Evolutionary conservation across 2,888 invertebrate genomes (phyloP), one percentile per base, ranked within the genome.

Genomic region (Stratiomys singularior): DNA sequence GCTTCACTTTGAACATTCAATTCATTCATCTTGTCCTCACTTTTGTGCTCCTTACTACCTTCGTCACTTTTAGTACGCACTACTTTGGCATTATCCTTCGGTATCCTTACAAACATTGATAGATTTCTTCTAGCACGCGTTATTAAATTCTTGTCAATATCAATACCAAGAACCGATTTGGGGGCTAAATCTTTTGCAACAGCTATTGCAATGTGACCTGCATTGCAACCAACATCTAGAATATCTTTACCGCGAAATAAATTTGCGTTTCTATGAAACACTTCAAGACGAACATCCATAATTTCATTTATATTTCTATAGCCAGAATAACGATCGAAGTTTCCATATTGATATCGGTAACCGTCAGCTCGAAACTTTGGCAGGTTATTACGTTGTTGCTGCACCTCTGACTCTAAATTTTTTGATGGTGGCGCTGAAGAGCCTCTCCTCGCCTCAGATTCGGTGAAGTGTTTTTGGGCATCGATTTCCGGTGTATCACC

Each of bases 211-310:
- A 99, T 92, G 85, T 97, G 96, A 0, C 99, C 99, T 79, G 96
- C 94, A 88, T 99, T 99, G 87, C 99, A 99, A 18, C 99, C 99
- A 84, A 99, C 94, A 85, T 99, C 99, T 81, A 99, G 89, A 63
- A 99, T 93, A 87, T 96, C 95, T 87, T 96, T 97, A 81, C 93
- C 93, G 80, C 92, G 90, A 86, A 99, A 98, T 84, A 98, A 90
- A 83, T 96, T 93, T 60, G 91, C 89, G 83, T 95, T 92, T 84
- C 92, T 91, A 78, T 91, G 91, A 83, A 99, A 93, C 77, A 94
- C 93, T 83, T 92, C 92, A 81, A 99, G 88, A 76, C 99, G 91
- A 63, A 93, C 90, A 87, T 99, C 99, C 84, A 92, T 90, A 84
- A 93, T 93, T 56, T 92, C 91, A 82, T 94, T 92, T 25, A 93